Evolutionary conservation across 2,797 vertebrate genomes (phyloP), one percentile per base, ranked within the genome.

Genomic region (Sebastolobus alascanus): DNA sequence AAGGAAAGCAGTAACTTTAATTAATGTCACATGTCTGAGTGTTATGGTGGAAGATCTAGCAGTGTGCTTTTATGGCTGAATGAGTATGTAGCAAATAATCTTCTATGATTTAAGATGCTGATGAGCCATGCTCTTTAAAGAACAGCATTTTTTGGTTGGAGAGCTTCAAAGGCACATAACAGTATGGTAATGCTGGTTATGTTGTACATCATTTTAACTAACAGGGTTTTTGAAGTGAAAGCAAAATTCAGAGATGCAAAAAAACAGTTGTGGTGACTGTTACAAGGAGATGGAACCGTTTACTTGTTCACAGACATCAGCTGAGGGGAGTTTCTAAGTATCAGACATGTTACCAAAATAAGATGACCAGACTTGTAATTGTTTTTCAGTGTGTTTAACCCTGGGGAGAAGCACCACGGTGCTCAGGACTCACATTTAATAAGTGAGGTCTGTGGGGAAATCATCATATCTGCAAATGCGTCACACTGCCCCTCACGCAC

Each of bases 371-470:
- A 64, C 59, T 52, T 83, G 82, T 74, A 77, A 83, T 89, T 92
- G 92, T 89, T 91, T 85, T 90, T 87, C 83, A 75, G 59, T 40
- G 22, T 22, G 52, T 83, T 46, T 71, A 75, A 37, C 56, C 88
- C 56, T 8, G 31, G 27, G 75, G 75, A 58, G 54, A 50, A 37
- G 16, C n/a, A 9, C 20, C 61, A 14, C 38, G 18, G 9, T 18
- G 55, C 70, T 61, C 40, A 63, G 73, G 68, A 75, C 69, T 20
- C 31, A 73, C 72, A 12, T 58, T 63, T 90, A 90, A 92, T 87
- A 72, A 87, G 85, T 38, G 8, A 75, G 25, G 79, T 68, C 92
- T 68, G 8, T 40, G 14, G 92, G 90, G 92, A 92, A 91, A 90
- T 92, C 74, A 90, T 38, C 60, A 60, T 60, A 52, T 71, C 29